Evolutionary conservation across 2,888 invertebrate species (phyloP), one percentile per base, ranked within the genome.

Genomic region (Lymantria dispar): DNA sequence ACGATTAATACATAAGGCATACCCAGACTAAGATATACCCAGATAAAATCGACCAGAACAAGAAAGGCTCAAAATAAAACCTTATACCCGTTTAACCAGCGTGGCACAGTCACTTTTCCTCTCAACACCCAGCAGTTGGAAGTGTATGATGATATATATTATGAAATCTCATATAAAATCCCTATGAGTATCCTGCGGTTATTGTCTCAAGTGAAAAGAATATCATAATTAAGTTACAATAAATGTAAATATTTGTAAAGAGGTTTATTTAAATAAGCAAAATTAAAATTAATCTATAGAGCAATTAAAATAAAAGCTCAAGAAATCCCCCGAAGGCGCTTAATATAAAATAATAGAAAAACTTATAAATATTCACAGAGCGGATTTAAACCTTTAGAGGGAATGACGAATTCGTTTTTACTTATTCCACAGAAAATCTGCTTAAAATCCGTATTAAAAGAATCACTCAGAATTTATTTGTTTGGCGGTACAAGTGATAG

Each of bases 361-460:
- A 88, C 86, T 88, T 89, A 90, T 90, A 90, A 90, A 90, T 90
- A 90, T 90, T 89, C 87, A 89, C 75, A 72, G 74, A 80, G 70
- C 70, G 72, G 79, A 80, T 77, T 84, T 85, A 87, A 88, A 81
- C 85, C 87, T 85, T 88, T 85, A 80, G 83, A 83, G 73, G 53
- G 82, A 80, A 85, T 90, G 90, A 89, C 87, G 88, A 86, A 89
- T 89, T 83, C 90, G 87, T 89, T 89, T 89, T 88, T 89, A 88
- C 88, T 89, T 89, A 89, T 88, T 88, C 88, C 79, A 85, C 88
- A 87, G 88, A 87, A 91, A 89, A 90, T 90, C 90, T 90, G 88
- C 89, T 89, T 91, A 88, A 91, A 90, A 89, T 89, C 89, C 87
- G 87, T 85, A 89, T 91, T 89, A 88, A 88, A 90, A 89, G 89